These are phyloP conservation scores for Sciurus carolinensis DNA, from an alignment of 2,797 vertebrate species.

Conservation along the genomic window DNA sequence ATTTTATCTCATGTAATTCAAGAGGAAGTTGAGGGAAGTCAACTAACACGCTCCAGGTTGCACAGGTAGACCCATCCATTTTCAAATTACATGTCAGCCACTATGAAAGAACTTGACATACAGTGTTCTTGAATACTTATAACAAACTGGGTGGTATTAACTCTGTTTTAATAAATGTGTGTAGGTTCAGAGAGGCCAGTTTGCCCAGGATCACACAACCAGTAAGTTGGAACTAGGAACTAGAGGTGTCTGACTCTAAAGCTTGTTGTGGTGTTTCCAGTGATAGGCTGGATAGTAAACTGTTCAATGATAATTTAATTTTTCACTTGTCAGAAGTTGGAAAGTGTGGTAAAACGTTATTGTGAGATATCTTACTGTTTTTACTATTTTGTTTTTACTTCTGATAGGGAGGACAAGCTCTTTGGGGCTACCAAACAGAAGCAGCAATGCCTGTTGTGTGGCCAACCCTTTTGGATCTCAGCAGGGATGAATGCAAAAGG, in stretches of 20 bases:
- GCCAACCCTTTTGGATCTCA: constrained; percentile 98
- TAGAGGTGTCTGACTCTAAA: constrained; percentile 14
- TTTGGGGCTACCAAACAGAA: constrained; percentile 87
- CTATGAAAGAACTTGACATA: background rate
- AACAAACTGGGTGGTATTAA: background rate
- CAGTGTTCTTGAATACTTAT: background rate
- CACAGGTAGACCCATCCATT: constrained; percentile 10
- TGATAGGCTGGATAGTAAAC: background rate
- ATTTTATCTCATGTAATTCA: constrained; percentile 19
- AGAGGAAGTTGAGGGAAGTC: constrained; percentile 23
- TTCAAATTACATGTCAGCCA: constrained; percentile 2
- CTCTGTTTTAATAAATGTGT: background rate
- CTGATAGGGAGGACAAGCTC: constrained; percentile 87
- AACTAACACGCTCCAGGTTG: constrained; percentile 27
- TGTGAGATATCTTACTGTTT: constrained; percentile 34
- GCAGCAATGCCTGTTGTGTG: constrained; percentile 98
- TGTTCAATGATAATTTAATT: background rate
- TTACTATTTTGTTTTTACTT: constrained; percentile 49
- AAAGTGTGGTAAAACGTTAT: constrained; percentile 44
- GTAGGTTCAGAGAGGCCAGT: background rate
- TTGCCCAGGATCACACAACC: background rate
- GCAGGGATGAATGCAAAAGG: constrained; percentile 98
- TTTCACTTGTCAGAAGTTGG: constrained; percentile 57
- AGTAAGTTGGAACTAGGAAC: constrained; percentile 41
- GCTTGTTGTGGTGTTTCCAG: background rate